Evolutionary conservation across 2,797 vertebrate species (phyloP).

Genomic region (Pantherophis vulpinus): DNA sequence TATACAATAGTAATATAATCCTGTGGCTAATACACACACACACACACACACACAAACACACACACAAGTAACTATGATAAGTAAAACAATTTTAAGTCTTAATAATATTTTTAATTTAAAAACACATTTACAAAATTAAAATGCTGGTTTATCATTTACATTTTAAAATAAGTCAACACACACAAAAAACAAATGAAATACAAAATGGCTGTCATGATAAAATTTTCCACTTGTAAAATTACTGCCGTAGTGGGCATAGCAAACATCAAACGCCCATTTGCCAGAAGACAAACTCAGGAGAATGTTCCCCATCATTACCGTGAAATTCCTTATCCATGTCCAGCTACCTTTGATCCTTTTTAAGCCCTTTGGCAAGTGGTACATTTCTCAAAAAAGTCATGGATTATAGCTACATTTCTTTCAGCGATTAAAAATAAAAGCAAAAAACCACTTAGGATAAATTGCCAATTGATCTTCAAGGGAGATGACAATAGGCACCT

Average conservation of each 20-base stretch:
- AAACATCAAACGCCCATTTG: neutral
- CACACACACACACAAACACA: no score
- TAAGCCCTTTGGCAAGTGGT: conserved; percentile 26
- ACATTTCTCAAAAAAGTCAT: neutral
- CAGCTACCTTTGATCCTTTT: neutral
- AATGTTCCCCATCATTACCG: neutral
- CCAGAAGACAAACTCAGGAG: neutral
- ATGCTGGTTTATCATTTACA: neutral
- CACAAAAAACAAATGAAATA: neutral
- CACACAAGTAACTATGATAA: neutral
- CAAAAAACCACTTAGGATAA: neutral
- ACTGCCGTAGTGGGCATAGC: neutral
- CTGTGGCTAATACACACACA: neutral
- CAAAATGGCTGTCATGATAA: neutral
- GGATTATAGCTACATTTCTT: neutral
- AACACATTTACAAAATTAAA: neutral
- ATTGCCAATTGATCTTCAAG: neutral
- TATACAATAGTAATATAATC: neutral
- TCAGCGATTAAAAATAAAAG: neutral
- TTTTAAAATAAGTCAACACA: neutral
- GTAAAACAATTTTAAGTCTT: neutral
- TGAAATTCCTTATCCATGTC: neutral
- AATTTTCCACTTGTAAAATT: neutral
- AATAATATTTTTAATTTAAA: neutral
- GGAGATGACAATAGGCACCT: neutral